A percentile compares a stretch with the other conserved stretches of the same genome.
These are phyloP conservation scores for Drosophila buzzatii DNA, from an alignment of 2,888 invertebrate species.

Conservation along the genomic window DNA sequence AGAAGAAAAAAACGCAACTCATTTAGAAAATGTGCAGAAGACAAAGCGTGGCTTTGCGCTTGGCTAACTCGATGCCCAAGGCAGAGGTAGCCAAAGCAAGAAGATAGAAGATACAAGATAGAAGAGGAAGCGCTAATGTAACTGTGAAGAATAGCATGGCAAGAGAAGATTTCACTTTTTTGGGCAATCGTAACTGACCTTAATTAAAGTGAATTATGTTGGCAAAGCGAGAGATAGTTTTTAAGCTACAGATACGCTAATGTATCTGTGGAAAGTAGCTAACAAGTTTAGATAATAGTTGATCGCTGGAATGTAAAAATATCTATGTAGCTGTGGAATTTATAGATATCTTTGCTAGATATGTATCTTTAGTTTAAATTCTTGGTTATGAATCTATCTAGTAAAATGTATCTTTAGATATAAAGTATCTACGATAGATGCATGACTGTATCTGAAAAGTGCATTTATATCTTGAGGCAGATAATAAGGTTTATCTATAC, in stretches of 20 bases:
- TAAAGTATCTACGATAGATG: not conserved
- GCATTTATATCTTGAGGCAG: not conserved
- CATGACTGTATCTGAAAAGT: not conserved
- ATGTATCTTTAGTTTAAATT: too few relatives aligned
- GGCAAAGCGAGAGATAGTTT: constrained; percentile 42
- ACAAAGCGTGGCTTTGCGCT: constrained; percentile 39
- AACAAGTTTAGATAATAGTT: not conserved
- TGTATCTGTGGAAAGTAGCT: not conserved
- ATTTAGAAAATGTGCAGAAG: constrained; percentile 8
- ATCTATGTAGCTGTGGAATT: not conserved
- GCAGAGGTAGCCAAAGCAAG: constrained; percentile 10
- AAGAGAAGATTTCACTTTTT: constrained; percentile 68
- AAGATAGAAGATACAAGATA: constrained; percentile 4
- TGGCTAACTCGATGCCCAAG: constrained; percentile 26
- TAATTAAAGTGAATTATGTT: constrained; percentile 68
- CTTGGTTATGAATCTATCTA: too few relatives aligned
- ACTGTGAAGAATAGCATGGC: constrained; percentile 27
- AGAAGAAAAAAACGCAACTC: constrained; percentile 20
- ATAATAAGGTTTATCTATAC: too few relatives aligned
- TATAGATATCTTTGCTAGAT: not conserved
- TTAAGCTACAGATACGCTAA: constrained; percentile 11
- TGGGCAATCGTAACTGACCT: constrained; percentile 70
- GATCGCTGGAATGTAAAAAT: not conserved
- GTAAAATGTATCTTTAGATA: not conserved
- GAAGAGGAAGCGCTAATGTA: not conserved